phyloP scores from a whole-genome alignment of 2,113 vertebrate genomes.

The Megaleporinus macrocephalus region DNA sequence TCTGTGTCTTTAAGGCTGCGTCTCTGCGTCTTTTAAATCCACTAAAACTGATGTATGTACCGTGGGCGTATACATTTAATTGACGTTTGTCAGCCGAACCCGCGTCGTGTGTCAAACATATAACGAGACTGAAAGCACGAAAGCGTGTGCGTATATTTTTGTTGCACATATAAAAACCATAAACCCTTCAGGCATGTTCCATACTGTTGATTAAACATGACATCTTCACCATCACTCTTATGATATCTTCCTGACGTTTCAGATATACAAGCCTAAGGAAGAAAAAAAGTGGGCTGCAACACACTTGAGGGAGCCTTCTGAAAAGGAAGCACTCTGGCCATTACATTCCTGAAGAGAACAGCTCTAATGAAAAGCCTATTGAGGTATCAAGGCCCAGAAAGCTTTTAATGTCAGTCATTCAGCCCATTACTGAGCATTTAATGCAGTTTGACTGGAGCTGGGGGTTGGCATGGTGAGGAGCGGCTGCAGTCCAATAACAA shows the following conservation, averaged over 20 bases:
- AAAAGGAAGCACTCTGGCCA: constrained; percentile 15
- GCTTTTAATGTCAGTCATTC: constrained; percentile 67
- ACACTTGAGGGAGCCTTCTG: constrained; percentile 18
- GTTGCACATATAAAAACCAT: neutral
- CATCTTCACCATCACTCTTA: constrained; percentile 11
- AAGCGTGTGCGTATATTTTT: too few species aligned
- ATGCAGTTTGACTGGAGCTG: constrained; percentile 61
- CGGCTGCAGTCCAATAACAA: constrained; percentile 53
- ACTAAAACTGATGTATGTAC: too few species aligned
- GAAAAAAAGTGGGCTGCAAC: constrained; percentile 1
- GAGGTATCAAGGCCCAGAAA: constrained; percentile 55
- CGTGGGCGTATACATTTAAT: too few species aligned
- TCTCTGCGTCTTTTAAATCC: too few species aligned
- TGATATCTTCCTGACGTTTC: constrained; percentile 7
- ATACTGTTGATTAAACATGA: constrained; percentile 1
- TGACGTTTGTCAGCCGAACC: too few species aligned
- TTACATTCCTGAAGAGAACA: constrained; percentile 50
- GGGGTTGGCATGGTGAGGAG: constrained; percentile 49
- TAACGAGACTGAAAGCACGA: too few species aligned
- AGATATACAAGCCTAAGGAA: neutral
- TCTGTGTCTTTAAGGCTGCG: too few species aligned
- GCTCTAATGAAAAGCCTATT: constrained; percentile 61
- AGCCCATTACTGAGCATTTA: constrained; percentile 63
- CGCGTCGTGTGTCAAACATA: too few species aligned
- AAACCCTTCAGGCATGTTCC: neutral